Evolutionary conservation across 1,140 invertebrate genomes (phyloP), one percentile per base, ranked within the genome.

Genomic region (Heliothis subflexa): DNA sequence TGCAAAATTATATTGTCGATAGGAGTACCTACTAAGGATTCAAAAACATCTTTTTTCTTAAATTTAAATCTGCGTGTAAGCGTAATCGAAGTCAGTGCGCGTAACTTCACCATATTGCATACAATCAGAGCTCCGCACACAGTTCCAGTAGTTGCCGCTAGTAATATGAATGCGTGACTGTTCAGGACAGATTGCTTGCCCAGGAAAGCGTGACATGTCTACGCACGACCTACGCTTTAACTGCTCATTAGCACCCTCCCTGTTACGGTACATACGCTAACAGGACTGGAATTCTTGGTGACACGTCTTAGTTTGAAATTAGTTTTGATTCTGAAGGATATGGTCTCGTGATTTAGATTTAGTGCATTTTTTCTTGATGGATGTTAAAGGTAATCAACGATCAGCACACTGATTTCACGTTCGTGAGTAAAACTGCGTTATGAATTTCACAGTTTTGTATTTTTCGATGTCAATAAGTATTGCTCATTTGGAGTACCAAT

Each of bases 91-190:
- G 33, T 33, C 33, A 33, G 7, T 33, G 7, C 3, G 33, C 33
- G 33, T 33, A 33, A 33, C 33, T 33, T 33, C 33, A 3, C 1
- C 33, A 33, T 33, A 33, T 33, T 2, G 33, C 33, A 33, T 33
- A 33, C 33, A 33, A 33, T 33, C 33, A 33, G 33, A 5, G 3
- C 33, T 33, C 33, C 33, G 16, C 54, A 55, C 16, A 21, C 11
- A 55, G 54, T 55, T 54, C 33, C n/a, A 54, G 52, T 54, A 33
- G 33, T 21, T 40, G 25, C 64, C 14, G 47, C 40, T 33, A 70
- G 61, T 75, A 33, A 78, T 78, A 47, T 70, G 75, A 50, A 70
- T 70, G 45, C 50, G 49, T 70, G 47, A 50, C 66, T 52, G 61
- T 10, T 47, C 40, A 12, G 61, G 16, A 18, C 1, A 16, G 11